Base-by-base conservation (phyloP, 2,888 invertebrate species). In the Agonopterix arenella region DNA sequence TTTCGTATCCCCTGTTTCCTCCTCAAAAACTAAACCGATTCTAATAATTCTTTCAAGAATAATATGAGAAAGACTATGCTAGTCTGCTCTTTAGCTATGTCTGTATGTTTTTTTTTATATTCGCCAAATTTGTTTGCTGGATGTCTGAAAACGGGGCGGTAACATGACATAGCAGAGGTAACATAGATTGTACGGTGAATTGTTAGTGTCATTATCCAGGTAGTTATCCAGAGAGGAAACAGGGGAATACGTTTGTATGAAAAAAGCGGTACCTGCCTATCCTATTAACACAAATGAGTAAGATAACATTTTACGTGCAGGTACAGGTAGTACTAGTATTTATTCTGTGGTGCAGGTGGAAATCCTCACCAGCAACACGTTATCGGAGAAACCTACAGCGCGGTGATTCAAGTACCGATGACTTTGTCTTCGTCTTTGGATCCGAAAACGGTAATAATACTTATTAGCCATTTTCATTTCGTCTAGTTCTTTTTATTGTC, bases 351-450 rank as follows among this genome's bases (percentile, higher is more conserved):
- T 58, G 11, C 53, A 68, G 81, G 81, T 11, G 79, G 77, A 4
- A 75, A 79, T 40, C 62, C 55, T 49, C 70, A 80, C 45, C 83
- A 80, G 46, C 83, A 84, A 45, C 85, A 88, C 51, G 82, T 85
- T 0, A 76, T 88, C 2, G 90, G 89, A 1, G 90, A 90, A 64
- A 89, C 89, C 0, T 90, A 90, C 53, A 86, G 76, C 52, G 90
- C 90, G 1, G 90, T 89, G 0, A 76, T 89, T 1, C 88, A 90
- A 66, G 91, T 92, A 36, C 92, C 91, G 38, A 93, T 93, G 92
- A 91, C 93, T 0, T 72, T 96, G 18, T 95, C 95, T 0, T 94
- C 94, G 2, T 94, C 93, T 54, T 85, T 95, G 59, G 93, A 94
- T 73, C 93, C 93, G 0, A 92, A 92, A 66, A 90, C 92, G 56